These are phyloP conservation scores for Pleuronectes platessa DNA, from an alignment of 2,113 vertebrate genomes.

Conservation along the genomic window DNA sequence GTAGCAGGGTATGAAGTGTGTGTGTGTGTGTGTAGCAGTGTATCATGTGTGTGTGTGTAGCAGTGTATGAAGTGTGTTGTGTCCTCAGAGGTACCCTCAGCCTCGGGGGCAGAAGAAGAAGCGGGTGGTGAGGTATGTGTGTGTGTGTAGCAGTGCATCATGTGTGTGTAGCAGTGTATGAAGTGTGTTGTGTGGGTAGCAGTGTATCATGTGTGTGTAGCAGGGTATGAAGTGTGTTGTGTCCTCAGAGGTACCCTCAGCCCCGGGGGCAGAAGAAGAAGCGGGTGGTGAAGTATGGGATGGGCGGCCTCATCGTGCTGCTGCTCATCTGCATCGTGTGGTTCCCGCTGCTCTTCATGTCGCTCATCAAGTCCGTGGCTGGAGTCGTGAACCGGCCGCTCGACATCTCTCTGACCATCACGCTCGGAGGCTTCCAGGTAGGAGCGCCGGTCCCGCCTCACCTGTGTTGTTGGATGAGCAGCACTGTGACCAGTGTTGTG, in stretches of 20 bases:
- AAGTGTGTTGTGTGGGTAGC: too few species aligned
- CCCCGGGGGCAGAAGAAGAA: conserved; percentile 62
- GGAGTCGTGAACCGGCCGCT: conserved; percentile 60
- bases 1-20: too few species aligned
- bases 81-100: conserved; percentile 59
- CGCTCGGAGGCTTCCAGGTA: conserved; percentile 66
- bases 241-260: conserved; percentile 59
- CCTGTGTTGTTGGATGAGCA: neutral
- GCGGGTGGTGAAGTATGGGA: conserved; percentile 65
- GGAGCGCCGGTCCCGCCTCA: neutral
- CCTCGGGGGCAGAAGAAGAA: conserved; percentile 62
- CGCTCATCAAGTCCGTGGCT: conserved; percentile 57
- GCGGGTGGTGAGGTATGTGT: conserved; percentile 57
- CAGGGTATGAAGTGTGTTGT: neutral
- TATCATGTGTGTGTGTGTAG: too few species aligned
- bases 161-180: too few species aligned
- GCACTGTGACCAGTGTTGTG: neutral
- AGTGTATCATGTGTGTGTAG: too few species aligned
- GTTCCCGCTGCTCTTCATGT: conserved; percentile 71
- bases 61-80: neutral
- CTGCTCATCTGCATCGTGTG: conserved; percentile 66
- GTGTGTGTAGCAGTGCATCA: too few species aligned
- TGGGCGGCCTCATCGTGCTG: conserved; percentile 63
- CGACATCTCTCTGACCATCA: conserved; percentile 62
- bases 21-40: conserved; percentile 1